Evolutionary conservation across 2,113 vertebrate genomes (phyloP).

Genomic region (Mobula birostris): DNA sequence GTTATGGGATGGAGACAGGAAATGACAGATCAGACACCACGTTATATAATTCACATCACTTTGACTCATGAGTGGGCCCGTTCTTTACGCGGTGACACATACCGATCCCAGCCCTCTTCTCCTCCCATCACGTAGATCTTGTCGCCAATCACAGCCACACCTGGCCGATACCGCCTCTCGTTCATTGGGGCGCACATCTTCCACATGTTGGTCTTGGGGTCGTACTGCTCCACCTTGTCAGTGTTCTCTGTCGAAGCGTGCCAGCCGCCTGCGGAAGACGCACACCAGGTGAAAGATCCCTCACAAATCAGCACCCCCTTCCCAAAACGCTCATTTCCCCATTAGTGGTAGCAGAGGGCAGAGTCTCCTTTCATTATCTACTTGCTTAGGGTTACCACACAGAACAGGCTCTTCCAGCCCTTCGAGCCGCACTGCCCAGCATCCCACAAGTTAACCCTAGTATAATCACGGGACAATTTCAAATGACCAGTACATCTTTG

Average conservation of each 20-base stretch:
- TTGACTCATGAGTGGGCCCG: neutral
- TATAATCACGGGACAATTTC: too few species aligned
- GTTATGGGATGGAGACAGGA: neutral
- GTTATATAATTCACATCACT: neutral
- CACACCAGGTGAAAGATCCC: too few species aligned
- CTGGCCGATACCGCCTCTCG: conserved; percentile 64
- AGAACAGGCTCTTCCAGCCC: too few species aligned
- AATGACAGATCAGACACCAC: too few species aligned
- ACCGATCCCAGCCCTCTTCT: conserved; percentile 69
- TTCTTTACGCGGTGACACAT: neutral
- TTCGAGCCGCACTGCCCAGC: too few species aligned
- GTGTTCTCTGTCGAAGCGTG: conserved; percentile 69
- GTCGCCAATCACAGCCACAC: conserved; percentile 63
- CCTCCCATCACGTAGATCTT: conserved; percentile 68
- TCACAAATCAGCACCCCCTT: too few species aligned
- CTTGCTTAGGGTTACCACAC: too few species aligned
- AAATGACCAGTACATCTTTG: too few species aligned
- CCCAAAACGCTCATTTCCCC: too few species aligned
- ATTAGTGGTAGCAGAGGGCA: too few species aligned
- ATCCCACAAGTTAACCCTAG: too few species aligned
- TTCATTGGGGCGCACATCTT: conserved; percentile 71
- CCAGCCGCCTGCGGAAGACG: conserved; percentile 57
- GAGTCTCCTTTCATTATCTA: too few species aligned
- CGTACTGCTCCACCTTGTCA: conserved; percentile 67
- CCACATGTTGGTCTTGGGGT: conserved; percentile 65